Evolutionary conservation across 1,140 invertebrate genomes (phyloP).

Genomic region (Pteromalus puparum): DNA sequence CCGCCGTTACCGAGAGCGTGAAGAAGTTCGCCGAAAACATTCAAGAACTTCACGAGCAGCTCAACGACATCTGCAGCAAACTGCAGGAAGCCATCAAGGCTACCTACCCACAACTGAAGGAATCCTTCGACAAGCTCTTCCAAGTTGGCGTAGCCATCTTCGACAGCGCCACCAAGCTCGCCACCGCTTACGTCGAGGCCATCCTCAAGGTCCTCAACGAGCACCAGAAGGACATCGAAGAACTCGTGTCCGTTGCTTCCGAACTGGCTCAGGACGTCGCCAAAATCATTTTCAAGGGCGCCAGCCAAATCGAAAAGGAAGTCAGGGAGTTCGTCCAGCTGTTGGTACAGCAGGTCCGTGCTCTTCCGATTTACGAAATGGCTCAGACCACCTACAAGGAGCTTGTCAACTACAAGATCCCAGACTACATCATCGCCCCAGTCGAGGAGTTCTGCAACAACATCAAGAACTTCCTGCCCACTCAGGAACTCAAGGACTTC

Average conservation of each 20-base stretch:
- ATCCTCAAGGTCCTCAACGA: slow-evolving; percentile 76
- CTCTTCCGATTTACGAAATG: slow-evolving; percentile 76
- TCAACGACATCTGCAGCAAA: slow-evolving; percentile 73
- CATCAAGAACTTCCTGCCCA: slow-evolving; percentile 76
- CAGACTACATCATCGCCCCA: slow-evolving; percentile 73
- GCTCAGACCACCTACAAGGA: slow-evolving; percentile 74
- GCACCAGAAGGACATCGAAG: slow-evolving; percentile 81
- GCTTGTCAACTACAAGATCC: slow-evolving; percentile 66
- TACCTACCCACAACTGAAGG: slow-evolving; percentile 76
- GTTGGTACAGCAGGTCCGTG: slow-evolving; percentile 75
- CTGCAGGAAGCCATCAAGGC: slow-evolving; percentile 67
- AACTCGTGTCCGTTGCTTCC: slow-evolving; percentile 75
- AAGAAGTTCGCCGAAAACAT: slow-evolving; percentile 60
- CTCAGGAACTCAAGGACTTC: slow-evolving; percentile 78
- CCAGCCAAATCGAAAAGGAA: slow-evolving; percentile 72
- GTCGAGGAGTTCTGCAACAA: slow-evolving; percentile 74
- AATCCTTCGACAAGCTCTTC: slow-evolving; percentile 75
- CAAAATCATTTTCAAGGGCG: slow-evolving; percentile 73
- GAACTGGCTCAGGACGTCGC: slow-evolving; percentile 76
- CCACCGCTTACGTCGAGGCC: slow-evolving; percentile 74
- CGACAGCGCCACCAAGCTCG: slow-evolving; percentile 73
- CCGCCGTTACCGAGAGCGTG: slow-evolving; percentile 71
- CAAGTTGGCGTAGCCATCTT: slow-evolving; percentile 69
- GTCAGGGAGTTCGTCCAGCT: slow-evolving; percentile 71
- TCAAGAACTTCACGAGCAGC: slow-evolving; percentile 72